A percentile compares a stretch with the other conserved stretches of the same genome.
Evolutionary conservation across 2,797 vertebrate genomes (phyloP).

Genomic region (Pristis pectinata): DNA sequence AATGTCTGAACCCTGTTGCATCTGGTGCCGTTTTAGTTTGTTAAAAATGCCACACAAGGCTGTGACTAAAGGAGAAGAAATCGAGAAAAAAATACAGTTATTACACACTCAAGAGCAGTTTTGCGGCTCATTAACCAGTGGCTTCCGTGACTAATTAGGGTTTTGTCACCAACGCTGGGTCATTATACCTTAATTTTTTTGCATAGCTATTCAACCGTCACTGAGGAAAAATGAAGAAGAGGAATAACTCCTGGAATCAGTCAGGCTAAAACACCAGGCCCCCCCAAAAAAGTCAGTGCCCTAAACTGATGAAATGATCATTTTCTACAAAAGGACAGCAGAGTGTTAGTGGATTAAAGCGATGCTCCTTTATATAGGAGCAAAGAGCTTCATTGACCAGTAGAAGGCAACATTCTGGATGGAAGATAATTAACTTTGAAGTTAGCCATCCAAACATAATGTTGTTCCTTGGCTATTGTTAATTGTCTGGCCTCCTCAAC

Average conservation of each 20-base stretch:
- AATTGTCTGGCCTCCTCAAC: conserved; percentile 61
- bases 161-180: conserved; percentile 89
- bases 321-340: conserved; percentile 72
- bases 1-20: conserved; percentile 80
- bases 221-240: conserved; percentile 71
- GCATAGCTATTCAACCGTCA: conserved; percentile 95
- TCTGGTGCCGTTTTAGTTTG: conserved; percentile 85
- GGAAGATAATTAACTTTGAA: conserved; percentile 78
- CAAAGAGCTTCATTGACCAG: conserved; percentile 64
- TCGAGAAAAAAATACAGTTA: conserved; percentile 86
- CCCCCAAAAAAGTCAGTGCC: conserved; percentile 53
- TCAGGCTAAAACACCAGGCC: conserved; percentile 48
- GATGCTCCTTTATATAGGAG: conserved; percentile 64
- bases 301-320: conserved; percentile 75
- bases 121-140: conserved; percentile 97
- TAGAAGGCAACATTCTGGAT: conserved; percentile 62
- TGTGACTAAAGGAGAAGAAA: conserved; percentile 92
- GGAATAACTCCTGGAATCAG: conserved; percentile 56
- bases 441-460: conserved; percentile 74
- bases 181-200: conserved; percentile 97
- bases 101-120: conserved; percentile 87
- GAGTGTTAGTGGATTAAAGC: conserved; percentile 71
- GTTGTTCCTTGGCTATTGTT: conserved; percentile 67
- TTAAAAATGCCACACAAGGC: conserved; percentile 92
- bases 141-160: conserved; percentile 95